Base-by-base conservation (phyloP, 2,888 invertebrate genomes). In the Gisinianus flammeolus region DNA sequence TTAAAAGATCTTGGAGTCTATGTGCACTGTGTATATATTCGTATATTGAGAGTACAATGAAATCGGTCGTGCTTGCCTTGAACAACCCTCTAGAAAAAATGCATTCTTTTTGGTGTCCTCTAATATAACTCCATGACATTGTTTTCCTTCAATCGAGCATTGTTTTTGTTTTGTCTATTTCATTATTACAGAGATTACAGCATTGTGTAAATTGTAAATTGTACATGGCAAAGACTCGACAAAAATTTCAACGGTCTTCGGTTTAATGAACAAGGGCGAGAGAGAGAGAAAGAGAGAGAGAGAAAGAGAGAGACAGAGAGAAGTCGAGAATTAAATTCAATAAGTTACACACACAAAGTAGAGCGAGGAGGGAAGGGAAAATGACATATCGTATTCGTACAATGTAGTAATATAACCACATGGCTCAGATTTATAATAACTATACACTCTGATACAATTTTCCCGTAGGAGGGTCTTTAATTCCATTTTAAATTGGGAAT, bases 21-120 rank as follows among this genome's bases (percentile, higher is more conserved):
- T n/a, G n/a, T n/a, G n/a, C n/a, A n/a, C n/a, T n/a, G n/a, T n/a
- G n/a, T n/a, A n/a, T n/a, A n/a, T n/a, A n/a, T n/a, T n/a, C n/a
- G n/a, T n/a, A n/a, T n/a, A n/a, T n/a, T n/a, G n/a, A n/a, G n/a
- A n/a, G n/a, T n/a, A n/a, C n/a, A n/a, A 69, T 22, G 35, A 44
- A 35, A 69, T 69, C 69, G 44, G 69, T 69, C 69, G 69, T 69
- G 69, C 69, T 69, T 69, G 69, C 69, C 69, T 69, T 69, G 69
- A 69, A 69, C 44, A 67, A 35, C 8, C 2, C 19, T 35, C 62
- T 62, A 24, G 35, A 35, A 35, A n/a, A 31, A 69, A 64, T 24
- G n/a, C 22, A 26, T 64, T 12, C 22, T 22, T 26, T n/a, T n/a
- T n/a, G n/a, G 64, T 69, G 22, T 69, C 69, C 69, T 69, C 69